These are phyloP conservation scores for Spheniscus humboldti DNA, from an alignment of 2,797 vertebrate species.

Conservation along the genomic window DNA sequence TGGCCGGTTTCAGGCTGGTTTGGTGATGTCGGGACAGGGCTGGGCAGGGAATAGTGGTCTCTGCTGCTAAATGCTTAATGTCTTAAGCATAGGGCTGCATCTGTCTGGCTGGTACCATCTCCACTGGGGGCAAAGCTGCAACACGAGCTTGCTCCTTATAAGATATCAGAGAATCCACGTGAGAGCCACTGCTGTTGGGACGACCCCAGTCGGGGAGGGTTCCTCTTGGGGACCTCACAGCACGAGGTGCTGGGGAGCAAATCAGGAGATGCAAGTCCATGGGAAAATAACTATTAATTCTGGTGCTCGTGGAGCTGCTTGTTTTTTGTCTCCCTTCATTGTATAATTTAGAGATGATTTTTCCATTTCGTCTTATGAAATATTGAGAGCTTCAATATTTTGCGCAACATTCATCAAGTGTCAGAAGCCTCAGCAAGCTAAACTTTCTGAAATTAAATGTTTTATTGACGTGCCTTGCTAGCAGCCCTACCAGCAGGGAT, in stretches of 20 bases:
- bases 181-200: neutral
- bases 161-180: constrained; percentile 10
- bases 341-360: constrained; percentile 14
- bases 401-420: neutral
- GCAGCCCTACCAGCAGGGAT: neutral
- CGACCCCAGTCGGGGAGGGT: accelerated
- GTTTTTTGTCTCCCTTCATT: neutral
- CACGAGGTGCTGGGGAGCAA: neutral
- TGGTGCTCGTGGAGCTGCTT: neutral
- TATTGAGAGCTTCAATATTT: constrained; percentile 2
- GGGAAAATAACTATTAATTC: constrained; percentile 1
- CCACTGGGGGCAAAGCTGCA: neutral
- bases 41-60: neutral
- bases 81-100: neutral
- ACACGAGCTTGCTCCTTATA: neutral
- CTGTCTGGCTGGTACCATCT: neutral
- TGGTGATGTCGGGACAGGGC: neutral
- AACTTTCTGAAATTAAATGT: neutral
- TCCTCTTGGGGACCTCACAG: constrained; percentile 3
- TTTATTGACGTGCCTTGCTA: neutral
- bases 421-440: neutral
- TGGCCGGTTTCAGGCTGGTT: neutral
- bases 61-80: neutral
- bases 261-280: neutral
- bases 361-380: constrained; percentile 34